These are phyloP conservation scores for Sciurus carolinensis DNA, from an alignment of 2,797 vertebrate species.

Conservation along the genomic window DNA sequence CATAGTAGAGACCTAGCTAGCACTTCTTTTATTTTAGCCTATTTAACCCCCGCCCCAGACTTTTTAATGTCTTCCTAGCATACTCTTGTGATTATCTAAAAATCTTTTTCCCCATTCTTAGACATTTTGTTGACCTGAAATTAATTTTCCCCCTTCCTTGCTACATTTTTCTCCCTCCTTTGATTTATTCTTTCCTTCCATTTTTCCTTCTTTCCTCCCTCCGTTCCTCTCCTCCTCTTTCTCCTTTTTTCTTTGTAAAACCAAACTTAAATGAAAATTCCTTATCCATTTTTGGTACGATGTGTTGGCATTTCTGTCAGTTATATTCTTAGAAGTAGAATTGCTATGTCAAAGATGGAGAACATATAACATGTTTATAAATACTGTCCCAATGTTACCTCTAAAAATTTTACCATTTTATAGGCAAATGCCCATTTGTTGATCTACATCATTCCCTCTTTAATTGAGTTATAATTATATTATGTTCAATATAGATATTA, in stretches of 20 bases:
- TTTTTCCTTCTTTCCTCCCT: too few relatives aligned
- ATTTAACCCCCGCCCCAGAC: neutral
- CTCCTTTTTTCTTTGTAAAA: neutral
- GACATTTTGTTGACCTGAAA: neutral
- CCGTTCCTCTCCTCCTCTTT: too few relatives aligned
- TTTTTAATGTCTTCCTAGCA: neutral
- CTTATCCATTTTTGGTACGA: conserved; percentile 24
- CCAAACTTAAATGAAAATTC: conserved; percentile 17
- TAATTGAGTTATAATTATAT: conserved; percentile 19
- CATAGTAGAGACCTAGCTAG: neutral
- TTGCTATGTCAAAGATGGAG: neutral
- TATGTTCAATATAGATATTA: conserved; percentile 38
- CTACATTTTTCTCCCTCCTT: neutral
- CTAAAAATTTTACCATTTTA: neutral
- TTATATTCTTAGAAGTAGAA: conserved; percentile 31
- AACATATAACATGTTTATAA: neutral
- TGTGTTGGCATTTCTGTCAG: conserved; percentile 19
- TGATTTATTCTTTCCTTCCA: neutral
- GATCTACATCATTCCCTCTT: neutral
- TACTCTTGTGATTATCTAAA: conserved; percentile 18
- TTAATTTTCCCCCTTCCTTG: neutral
- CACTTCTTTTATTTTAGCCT: neutral
- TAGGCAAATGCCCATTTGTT: neutral
- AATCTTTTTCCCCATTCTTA: neutral
- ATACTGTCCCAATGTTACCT: neutral